A percentile compares a stretch with the other conserved stretches of the same genome.
Evolutionary conservation across 2,888 invertebrate species (phyloP).

Genomic region (Timema cristinae): DNA sequence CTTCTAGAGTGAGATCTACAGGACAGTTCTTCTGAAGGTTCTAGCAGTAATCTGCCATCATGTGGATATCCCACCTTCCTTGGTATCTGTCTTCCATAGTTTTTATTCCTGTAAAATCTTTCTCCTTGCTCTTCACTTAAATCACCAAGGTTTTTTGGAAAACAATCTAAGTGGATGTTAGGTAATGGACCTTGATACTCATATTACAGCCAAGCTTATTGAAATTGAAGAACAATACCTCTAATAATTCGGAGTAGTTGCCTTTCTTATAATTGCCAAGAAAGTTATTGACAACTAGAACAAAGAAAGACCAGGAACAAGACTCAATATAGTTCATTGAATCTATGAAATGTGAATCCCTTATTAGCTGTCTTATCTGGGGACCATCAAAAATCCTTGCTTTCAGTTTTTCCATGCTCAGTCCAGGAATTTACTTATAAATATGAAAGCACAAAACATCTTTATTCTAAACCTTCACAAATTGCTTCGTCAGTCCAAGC

Average conservation of each 20-base stretch:
- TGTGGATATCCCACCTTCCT: background rate
- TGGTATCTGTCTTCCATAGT: constrained; percentile 18
- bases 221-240: background rate
- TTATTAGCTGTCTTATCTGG: constrained; percentile 10
- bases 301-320: constrained; percentile 14
- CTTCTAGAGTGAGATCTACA: background rate
- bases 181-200: constrained; percentile 41
- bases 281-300: constrained; percentile 24
- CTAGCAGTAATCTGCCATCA: constrained; percentile 22
- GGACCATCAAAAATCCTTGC: constrained; percentile 13
- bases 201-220: constrained; percentile 38
- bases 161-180: constrained; percentile 27
- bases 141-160: constrained; percentile 19
- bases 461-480: constrained; percentile 11
- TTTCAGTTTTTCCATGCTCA: background rate
- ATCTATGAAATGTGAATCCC: constrained; percentile 1
- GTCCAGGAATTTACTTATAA: background rate
- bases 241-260: background rate
- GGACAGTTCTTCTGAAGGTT: constrained; percentile 9
- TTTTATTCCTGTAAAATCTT: constrained; percentile 21
- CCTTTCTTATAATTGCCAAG: constrained; percentile 16
- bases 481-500: background rate
- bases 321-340: constrained; percentile 4
- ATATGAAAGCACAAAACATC: background rate
- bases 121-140: constrained; percentile 20